Base-by-base conservation (phyloP, 2,888 invertebrate genomes). In the Agriotes lineatus region DNA sequence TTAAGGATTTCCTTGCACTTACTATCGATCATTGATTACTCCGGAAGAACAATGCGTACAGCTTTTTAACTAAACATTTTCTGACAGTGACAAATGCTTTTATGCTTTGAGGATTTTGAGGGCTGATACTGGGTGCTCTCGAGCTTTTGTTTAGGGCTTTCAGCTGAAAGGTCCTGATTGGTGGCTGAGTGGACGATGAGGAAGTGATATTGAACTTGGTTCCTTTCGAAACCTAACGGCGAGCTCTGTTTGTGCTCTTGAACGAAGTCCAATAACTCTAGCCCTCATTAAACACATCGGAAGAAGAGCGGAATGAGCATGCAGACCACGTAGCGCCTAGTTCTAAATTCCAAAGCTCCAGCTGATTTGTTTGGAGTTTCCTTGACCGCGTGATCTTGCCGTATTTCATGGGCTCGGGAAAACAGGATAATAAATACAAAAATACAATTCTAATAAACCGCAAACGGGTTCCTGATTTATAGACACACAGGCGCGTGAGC, bases 31-130 rank as follows among this genome's bases (percentile, higher is more conserved):
- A 61, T 25, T 33, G 45, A 45, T 45, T 59, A 59, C 45, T 19
- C n/a, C 12, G 9, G 10, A 52, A 33, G 33, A 52, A 30, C 30
- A 52, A 33, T 33, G 33, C 18, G 52, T 10, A 52, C 6, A 33
- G 52, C 52, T 50, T 58, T 58, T 48, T 44, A 52, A 65, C 50
- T 45, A 52, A 59, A 42, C 35, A 65, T 48, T 22, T 45, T 54
- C 12, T 58, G 65, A 25, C 37, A 18, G 7, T 67, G 60, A 67
- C 60, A 44, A 67, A 67, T 60, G 45, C n/a, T 25, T 58, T 58
- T 14, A 20, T 22, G 35, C 39, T 39, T 20, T 39, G 20, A 58
- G 25, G 19, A 42, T 18, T 58, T 42, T 42, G 22, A 37, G 42
- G 22, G 25, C 57, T 16, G 33, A 50, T 50, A 16, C 25, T 25